Evolutionary conservation across 2,888 invertebrate genomes (phyloP).

Genomic region (Noctua pronuba): DNA sequence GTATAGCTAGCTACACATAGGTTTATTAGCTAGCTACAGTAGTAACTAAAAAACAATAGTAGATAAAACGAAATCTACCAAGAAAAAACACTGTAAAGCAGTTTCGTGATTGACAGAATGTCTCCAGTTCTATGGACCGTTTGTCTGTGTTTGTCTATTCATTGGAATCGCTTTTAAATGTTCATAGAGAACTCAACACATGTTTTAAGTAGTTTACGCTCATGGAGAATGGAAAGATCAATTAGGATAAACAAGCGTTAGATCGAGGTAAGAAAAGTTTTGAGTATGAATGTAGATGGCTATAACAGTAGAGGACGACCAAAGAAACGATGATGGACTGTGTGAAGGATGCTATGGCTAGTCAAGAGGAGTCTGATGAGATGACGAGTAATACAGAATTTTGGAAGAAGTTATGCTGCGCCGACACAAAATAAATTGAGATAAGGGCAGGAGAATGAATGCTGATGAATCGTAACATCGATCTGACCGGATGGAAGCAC

Average conservation of each 20-base stretch:
- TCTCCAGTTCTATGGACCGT: background rate
- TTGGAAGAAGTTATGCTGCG: background rate
- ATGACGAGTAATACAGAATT: background rate
- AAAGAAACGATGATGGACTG: background rate
- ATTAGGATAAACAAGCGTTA: background rate
- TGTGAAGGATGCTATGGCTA: background rate
- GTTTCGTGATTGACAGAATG: background rate
- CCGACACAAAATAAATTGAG: background rate
- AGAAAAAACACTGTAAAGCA: background rate
- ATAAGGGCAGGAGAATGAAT: background rate
- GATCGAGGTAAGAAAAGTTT: background rate
- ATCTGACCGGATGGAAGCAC: background rate
- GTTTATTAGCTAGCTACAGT: background rate
- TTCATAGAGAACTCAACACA: background rate
- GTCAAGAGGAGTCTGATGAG: background rate
- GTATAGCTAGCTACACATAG: background rate
- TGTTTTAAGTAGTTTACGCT: background rate
- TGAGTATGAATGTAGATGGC: background rate
- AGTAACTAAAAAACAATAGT: background rate
- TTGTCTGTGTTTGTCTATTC: background rate
- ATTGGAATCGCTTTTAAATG: background rate
- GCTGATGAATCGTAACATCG: background rate
- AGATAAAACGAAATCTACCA: background rate
- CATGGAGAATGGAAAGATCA: background rate
- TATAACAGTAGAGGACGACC: background rate